phyloP scores from a whole-genome alignment of 2,888 invertebrate genomes.

The Pristionchus maxplancki region DNA sequence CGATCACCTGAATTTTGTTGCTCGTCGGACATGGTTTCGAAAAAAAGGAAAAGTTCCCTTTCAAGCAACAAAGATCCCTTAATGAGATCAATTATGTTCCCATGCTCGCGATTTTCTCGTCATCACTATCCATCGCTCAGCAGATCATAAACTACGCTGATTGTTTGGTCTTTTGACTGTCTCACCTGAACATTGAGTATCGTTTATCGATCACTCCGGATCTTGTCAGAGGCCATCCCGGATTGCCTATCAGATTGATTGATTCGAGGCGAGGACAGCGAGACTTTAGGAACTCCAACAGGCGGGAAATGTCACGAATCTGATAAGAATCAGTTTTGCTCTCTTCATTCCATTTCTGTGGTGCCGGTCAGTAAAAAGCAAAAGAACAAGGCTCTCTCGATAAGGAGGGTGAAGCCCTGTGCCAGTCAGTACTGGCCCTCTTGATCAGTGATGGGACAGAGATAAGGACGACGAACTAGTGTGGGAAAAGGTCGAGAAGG shows the following conservation, averaged over 20 bases:
- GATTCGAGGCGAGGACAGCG: constrained; percentile 67
- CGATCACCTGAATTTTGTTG: no score
- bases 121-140: neutral
- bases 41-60: neutral
- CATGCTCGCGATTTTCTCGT: no score
- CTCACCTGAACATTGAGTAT: constrained; percentile 52
- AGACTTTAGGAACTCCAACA: constrained; percentile 61
- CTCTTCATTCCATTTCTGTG: neutral
- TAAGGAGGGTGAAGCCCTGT: neutral
- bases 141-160: neutral
- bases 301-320: constrained; percentile 65
- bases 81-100: no score
- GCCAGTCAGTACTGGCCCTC: neutral
- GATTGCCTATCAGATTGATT: constrained; percentile 66
- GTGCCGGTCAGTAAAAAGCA: neutral
- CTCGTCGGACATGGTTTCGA: no score
- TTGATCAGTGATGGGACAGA: constrained; percentile 19
- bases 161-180: neutral
- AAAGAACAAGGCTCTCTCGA: neutral
- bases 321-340: constrained; percentile 38
- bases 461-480: neutral
- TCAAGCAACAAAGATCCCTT: neutral
- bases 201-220: neutral
- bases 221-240: constrained; percentile 63
- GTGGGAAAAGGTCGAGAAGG: constrained; percentile 22